Base-by-base conservation (phyloP, 1,140 invertebrate genomes). In the Battus philenor region DNA sequence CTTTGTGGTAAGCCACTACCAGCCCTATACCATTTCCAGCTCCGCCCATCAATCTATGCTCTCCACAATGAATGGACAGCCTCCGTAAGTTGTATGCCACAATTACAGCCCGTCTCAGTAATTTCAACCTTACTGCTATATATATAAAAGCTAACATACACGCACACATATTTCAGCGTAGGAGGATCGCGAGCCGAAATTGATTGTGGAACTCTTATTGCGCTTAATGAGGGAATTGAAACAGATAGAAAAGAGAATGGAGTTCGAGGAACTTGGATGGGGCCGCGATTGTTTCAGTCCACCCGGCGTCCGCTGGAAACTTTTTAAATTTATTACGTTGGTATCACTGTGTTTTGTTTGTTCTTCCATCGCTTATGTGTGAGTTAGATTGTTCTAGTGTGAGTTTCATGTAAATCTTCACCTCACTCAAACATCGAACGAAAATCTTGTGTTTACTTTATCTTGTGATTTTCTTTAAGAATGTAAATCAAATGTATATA, bases 171-270 rank as follows among this genome's bases (percentile, higher is more conserved):
- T 24, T 3, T 5, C 48, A 33, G 62, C 34, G 27, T 54, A 65
- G 67, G 58, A 61, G 63, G 54, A 63, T 60, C 60, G 54, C 54
- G 54, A 70, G 47, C 60, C 54, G 59, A 70, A 77, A 79, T 79
- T 79, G 71, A 80, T 77, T 69, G 67, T 70, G 53, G 56, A 69
- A 69, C 57, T 73, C 65, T 70, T 70, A 70, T 73, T 71, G 69
- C 66, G 59, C 60, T 71, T 76, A 79, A 79, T 79, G 72, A 79
- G 69, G 59, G 75, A 79, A 74, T 74, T 79, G 70, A 72, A 79
- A 78, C 58, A 61, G 67, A 73, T 68, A 66, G 63, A 68, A 65
- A 58, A 60, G 47, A 43, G 49, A 59, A 62, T 59, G 44, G 47
- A 57, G 44, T 50, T 52, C 30, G 45, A 54, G 50, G 47, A 52